Base-by-base conservation (phyloP, 2,797 vertebrate genomes). In the Chelon auratus region DNA sequence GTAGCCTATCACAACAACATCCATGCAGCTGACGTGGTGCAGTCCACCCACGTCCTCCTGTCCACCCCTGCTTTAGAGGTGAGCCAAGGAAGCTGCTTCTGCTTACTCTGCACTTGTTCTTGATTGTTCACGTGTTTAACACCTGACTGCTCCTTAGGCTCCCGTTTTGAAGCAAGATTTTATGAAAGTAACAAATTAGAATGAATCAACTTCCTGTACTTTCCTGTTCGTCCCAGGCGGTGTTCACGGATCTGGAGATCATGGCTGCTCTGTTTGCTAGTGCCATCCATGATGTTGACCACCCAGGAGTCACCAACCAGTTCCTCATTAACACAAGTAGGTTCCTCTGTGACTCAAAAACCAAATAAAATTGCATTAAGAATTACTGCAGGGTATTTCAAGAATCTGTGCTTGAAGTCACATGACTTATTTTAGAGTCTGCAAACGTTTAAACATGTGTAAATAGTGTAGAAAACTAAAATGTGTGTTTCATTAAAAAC, bases 281-380 rank as follows among this genome's bases (percentile, higher is more conserved):
- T 0, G 96, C 97, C 79, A 98, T 99, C 82, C 97, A 99, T 0
- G 97, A 99, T 0, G 97, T 98, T 0, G 97, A 99, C 81, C 97
- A 98, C 62, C 97, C 97, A 0, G 97, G 97, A 1, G 96, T 98
- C 57, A 96, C 96, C 80, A 99, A 98, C 90, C 97, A 98, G 91
- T 99, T 98, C 81, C 95, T 98, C 81, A 97, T 99, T 83, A 98
- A 98, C 91, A 98, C 97, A 79, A 97, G 97, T 99, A 92, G 81
- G 95, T 86, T 68, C 10, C 30, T 18, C 10, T 50, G 4, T 22
- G 18, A 52, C 40, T 65, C 48, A 26, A 26, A 26, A 26, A 2
- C 24, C 24, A 52, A 52, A 52, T 26, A 7, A 26, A 52, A 3
- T 24, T 52, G 4, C 24, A 26, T 4, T 3, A 26, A 26, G 14